These are phyloP conservation scores for Ashinkailepas kermadecensis DNA, from an alignment of 2,888 invertebrate species.

Conservation along the genomic window DNA sequence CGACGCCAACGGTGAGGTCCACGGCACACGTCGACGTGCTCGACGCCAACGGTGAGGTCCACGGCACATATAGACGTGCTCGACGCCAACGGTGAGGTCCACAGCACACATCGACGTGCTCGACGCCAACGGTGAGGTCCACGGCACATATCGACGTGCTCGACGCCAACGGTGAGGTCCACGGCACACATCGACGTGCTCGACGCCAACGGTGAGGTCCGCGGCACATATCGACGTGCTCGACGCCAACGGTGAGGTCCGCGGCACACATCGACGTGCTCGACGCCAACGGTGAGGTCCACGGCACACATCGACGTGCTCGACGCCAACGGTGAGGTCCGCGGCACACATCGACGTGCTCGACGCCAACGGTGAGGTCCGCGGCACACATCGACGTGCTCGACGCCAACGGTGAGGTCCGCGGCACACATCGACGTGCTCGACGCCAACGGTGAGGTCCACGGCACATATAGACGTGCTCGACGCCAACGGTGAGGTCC, in stretches of 20 bases:
- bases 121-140: slow-evolving; percentile 88
- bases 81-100: slow-evolving; percentile 74
- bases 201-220: slow-evolving; percentile 88
- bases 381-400: slow-evolving; percentile 63
- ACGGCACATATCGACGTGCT: slow-evolving; percentile 63
- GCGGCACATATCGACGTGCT: slow-evolving; percentile 63
- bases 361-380: slow-evolving; percentile 88
- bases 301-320: slow-evolving; percentile 63
- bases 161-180: slow-evolving; percentile 74
- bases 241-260: slow-evolving; percentile 74
- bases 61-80: slow-evolving; percentile 63
- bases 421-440: slow-evolving; percentile 62
- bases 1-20: slow-evolving; percentile 74
- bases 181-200: slow-evolving; percentile 62
- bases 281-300: slow-evolving; percentile 88
- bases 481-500: slow-evolving; percentile 74
- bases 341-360: slow-evolving; percentile 62
- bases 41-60: slow-evolving; percentile 88
- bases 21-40: slow-evolving; percentile 62
- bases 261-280: slow-evolving; percentile 62
- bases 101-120: slow-evolving; percentile 62
- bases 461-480: slow-evolving; percentile 63
- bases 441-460: slow-evolving; percentile 88
- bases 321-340: slow-evolving; percentile 74
- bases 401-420: slow-evolving; percentile 74